phyloP scores from a whole-genome alignment of 2,113 vertebrate species.

The Pterocles gutturalis region DNA sequence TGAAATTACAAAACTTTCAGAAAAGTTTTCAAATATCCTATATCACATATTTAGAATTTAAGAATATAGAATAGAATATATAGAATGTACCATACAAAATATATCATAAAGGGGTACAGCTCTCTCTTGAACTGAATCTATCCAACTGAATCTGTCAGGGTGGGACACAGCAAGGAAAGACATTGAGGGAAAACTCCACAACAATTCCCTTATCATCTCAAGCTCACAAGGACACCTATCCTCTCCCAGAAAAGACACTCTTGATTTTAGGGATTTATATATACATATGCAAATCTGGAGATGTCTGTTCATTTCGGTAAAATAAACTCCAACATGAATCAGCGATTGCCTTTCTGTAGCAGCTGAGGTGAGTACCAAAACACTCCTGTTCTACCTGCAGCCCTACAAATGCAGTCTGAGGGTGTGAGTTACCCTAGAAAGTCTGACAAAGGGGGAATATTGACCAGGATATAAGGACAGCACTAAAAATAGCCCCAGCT shows the following conservation, averaged over 20 bases:
- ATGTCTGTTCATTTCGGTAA: neutral
- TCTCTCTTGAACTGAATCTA: neutral
- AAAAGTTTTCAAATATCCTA: neutral
- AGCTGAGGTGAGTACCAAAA: neutral
- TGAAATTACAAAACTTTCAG: neutral
- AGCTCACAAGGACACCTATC: accelerated
- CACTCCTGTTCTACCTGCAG: neutral
- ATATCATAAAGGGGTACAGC: neutral
- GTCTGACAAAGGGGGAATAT: neutral
- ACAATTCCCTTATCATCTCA: neutral
- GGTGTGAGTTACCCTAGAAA: neutral
- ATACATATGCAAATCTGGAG: neutral
- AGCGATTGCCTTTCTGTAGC: neutral
- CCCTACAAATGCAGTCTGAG: neutral
- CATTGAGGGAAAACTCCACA: neutral
- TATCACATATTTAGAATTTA: neutral
- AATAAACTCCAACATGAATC: accelerated
- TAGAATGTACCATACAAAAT: neutral
- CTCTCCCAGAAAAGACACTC: neutral
- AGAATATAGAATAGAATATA: too few species aligned
- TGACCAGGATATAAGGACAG: neutral
- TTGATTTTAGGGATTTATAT: neutral
- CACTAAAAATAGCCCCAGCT: neutral
- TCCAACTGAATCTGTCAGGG: too few species aligned
- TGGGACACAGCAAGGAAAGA: neutral